phyloP scores from a whole-genome alignment of 2,113 vertebrate genomes.

The Lepus europaeus region DNA sequence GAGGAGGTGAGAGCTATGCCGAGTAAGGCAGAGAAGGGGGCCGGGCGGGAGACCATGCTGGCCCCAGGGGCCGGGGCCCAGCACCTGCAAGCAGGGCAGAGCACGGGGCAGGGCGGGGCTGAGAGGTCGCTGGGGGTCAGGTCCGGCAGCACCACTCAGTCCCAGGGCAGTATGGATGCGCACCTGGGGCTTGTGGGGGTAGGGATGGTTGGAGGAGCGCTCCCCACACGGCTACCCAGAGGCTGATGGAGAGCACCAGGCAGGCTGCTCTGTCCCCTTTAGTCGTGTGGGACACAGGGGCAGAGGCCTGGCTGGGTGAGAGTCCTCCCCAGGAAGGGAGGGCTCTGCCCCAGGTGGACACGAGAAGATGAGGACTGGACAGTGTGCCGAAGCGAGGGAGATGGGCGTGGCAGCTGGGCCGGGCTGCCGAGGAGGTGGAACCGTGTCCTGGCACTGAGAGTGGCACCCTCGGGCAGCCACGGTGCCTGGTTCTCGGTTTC shows the following conservation, averaged over 20 bases:
- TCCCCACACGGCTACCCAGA: background rate
- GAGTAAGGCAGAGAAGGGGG: background rate
- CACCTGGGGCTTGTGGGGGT: fast-evolving
- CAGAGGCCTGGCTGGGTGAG: background rate
- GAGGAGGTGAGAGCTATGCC: background rate
- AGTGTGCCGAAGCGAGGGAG: fast-evolving
- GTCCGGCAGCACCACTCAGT: fast-evolving
- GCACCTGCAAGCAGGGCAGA: background rate
- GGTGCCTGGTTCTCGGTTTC: background rate
- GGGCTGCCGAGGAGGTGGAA: background rate
- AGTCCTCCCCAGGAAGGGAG: background rate
- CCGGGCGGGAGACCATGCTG: background rate
- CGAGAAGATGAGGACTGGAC: background rate
- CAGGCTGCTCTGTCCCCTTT: background rate
- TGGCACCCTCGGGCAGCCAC: background rate
- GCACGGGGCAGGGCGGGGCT: too few species aligned
- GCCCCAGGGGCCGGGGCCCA: background rate
- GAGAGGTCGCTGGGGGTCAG: fast-evolving
- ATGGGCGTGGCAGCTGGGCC: too few species aligned
- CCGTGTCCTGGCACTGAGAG: background rate
- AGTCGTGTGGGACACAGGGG: background rate
- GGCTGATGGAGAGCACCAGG: background rate
- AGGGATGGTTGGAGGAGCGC: background rate
- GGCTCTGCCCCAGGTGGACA: background rate
- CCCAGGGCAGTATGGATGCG: background rate